phyloP scores from a whole-genome alignment of 2,888 invertebrate species.

The Neelides folsomi region DNA sequence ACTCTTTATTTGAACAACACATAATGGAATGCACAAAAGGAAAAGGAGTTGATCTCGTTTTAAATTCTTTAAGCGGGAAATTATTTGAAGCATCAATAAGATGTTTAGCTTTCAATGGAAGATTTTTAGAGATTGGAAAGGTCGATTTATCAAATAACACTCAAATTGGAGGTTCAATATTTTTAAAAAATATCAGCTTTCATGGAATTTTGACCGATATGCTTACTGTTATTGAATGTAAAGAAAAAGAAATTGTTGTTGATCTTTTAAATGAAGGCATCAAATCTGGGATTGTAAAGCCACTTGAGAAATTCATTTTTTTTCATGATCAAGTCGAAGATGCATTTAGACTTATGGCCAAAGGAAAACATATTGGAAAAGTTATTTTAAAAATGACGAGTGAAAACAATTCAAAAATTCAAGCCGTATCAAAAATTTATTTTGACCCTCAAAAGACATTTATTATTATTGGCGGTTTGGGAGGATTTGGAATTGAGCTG shows the following conservation, averaged over 20 bases:
- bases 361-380: constrained; percentile 73
- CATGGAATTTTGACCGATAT: constrained; percentile 92
- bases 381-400: constrained; percentile 43
- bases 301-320: constrained; percentile 53
- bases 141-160: constrained; percentile 84
- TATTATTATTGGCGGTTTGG: constrained; percentile 44
- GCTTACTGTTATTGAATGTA: constrained; percentile 56
- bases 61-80: constrained; percentile 47
- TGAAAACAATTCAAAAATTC: constrained; percentile 34
- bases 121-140: constrained; percentile 76
- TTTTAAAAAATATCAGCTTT: constrained; percentile 89
- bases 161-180: constrained; percentile 69
- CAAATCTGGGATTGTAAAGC: constrained; percentile 51
- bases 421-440: constrained; percentile 43
- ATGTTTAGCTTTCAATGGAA: constrained; percentile 46
- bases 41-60: constrained; percentile 44
- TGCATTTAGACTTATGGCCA: constrained; percentile 57
- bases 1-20: constrained; percentile 42
- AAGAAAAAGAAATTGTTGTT: constrained; percentile 50
- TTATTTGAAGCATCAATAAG: constrained; percentile 45
- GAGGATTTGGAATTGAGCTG: constrained; percentile 15
- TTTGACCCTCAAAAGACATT: constrained; percentile 45
- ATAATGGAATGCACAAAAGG: constrained; percentile 42
- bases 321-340: constrained; percentile 51
- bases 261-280: constrained; percentile 53